Evolutionary conservation across 2,113 vertebrate genomes (phyloP).

Genomic region (Pluvianellus socialis): DNA sequence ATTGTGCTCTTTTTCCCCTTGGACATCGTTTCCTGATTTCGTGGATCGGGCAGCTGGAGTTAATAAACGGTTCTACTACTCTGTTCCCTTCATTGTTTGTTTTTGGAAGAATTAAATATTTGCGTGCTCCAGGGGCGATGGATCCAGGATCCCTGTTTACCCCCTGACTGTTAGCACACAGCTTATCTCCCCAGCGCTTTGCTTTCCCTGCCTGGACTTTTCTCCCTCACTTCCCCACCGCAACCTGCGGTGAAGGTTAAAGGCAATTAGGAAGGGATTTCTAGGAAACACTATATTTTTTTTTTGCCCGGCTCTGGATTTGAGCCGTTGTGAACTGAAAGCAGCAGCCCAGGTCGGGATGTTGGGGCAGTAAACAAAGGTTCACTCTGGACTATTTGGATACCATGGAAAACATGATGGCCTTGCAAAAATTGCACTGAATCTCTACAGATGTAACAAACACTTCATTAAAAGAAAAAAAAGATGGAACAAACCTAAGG

Average conservation of each 20-base stretch:
- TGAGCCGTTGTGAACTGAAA: neutral
- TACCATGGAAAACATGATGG: neutral
- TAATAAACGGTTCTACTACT: neutral
- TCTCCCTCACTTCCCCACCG: fast-evolving
- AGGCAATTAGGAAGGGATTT: neutral
- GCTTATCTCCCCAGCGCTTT: neutral
- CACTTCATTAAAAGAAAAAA: neutral
- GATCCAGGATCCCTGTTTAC: neutral
- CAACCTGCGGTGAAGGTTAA: neutral
- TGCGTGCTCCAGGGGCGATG: neutral
- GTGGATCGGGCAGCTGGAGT: neutral
- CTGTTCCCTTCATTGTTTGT: neutral
- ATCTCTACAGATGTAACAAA: neutral
- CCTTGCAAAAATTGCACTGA: neutral
- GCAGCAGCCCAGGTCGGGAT: neutral
- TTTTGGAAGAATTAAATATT: conserved; percentile 17
- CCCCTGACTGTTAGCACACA: neutral
- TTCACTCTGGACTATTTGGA: neutral
- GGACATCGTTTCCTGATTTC: neutral
- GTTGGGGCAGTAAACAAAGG: neutral
- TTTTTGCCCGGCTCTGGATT: neutral
- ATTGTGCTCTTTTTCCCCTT: neutral
- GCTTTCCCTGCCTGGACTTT: neutral
- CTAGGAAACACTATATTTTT: neutral
- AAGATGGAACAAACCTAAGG: neutral